phyloP scores from a whole-genome alignment of 2,797 vertebrate genomes.

The Natrix natrix region DNA sequence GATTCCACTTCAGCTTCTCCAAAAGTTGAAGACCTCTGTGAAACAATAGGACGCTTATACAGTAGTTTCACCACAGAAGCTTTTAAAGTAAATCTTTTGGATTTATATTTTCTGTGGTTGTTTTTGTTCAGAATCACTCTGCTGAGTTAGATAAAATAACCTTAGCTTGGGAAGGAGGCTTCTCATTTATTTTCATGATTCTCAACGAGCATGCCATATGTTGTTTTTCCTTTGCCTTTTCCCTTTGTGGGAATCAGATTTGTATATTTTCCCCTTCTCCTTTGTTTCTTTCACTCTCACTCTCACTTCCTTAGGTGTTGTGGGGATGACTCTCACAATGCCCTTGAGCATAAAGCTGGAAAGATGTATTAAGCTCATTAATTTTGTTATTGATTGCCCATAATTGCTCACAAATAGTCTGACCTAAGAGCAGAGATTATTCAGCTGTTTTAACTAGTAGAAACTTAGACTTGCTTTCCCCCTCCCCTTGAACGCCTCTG shows the following conservation, averaged over 20 bases:
- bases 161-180: neutral
- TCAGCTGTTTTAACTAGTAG: neutral
- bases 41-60: neutral
- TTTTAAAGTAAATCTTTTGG: neutral
- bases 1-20: neutral
- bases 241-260: neutral
- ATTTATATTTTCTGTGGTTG: neutral
- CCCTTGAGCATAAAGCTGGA: neutral
- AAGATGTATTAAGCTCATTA: neutral
- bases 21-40: neutral
- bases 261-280: neutral
- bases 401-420: neutral
- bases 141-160: neutral
- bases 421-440: neutral
- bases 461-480: neutral
- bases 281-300: neutral
- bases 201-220: neutral
- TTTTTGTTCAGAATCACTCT: neutral
- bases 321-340: neutral
- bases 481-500: neutral
- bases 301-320: neutral
- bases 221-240: neutral
- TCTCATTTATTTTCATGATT: neutral
- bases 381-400: neutral
- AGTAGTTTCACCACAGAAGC: neutral